Evolutionary conservation across 2,797 vertebrate species (phyloP).

Genomic region (Arremon aurantiirostris): DNA sequence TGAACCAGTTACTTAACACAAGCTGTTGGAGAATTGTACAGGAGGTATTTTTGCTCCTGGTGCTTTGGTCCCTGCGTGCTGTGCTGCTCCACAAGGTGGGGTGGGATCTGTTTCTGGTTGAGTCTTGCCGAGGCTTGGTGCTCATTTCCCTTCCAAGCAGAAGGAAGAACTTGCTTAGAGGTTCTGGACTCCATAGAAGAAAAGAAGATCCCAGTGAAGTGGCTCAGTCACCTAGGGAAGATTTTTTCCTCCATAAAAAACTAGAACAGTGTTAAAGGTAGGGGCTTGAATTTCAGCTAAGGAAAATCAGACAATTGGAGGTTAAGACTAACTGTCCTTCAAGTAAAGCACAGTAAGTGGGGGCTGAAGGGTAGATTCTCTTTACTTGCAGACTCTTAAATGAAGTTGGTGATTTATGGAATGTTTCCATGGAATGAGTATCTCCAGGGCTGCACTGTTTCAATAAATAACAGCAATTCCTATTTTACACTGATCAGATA

Average conservation of each 20-base stretch:
- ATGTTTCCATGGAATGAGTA: neutral
- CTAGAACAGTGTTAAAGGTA: neutral
- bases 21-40: neutral
- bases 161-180: neutral
- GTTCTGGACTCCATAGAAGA: neutral
- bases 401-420: neutral
- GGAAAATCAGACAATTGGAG: neutral
- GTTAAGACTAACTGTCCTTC: neutral
- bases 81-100: neutral
- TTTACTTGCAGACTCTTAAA: neutral
- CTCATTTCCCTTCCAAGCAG: neutral
- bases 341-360: neutral
- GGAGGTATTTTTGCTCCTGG: neutral
- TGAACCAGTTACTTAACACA: neutral
- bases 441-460: neutral
- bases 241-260: neutral
- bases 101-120: neutral
- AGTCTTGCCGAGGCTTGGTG: neutral
- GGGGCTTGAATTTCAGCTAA: neutral
- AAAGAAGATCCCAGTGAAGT: neutral
- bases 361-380: neutral
- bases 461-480: neutral
- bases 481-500: neutral
- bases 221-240: neutral
- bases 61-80: neutral